Percentiles rank a stretch among this genome's conserved stretches.
Evolutionary conservation across 1,140 invertebrate species (phyloP).

Genomic region (Asbolus verrucosus): DNA sequence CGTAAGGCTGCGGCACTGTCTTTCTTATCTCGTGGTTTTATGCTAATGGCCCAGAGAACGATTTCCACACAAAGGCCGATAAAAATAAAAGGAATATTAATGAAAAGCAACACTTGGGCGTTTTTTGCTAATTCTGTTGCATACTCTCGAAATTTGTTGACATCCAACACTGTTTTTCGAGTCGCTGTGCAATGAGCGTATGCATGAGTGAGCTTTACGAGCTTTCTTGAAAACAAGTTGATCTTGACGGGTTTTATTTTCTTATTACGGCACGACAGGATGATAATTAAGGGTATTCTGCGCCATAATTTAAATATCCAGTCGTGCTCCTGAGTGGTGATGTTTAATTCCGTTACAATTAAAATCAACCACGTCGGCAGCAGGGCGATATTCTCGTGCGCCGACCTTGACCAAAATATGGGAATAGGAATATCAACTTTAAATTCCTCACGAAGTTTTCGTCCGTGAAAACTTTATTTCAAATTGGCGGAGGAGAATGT

Average conservation of each 20-base stretch:
- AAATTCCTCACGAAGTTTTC: constrained; percentile 42
- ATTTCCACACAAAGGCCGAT: background rate
- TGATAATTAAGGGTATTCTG: constrained; percentile 11
- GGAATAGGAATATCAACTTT: constrained; percentile 41
- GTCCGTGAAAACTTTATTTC: constrained; percentile 10
- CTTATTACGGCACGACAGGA: constrained; percentile 21
- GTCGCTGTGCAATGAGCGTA: constrained; percentile 24
- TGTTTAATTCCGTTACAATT: constrained; percentile 11
- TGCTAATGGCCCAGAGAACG: constrained; percentile 24
- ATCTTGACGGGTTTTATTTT: constrained; percentile 35
- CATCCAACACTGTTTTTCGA: constrained; percentile 28
- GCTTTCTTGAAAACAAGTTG: constrained; percentile 36
- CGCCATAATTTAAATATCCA: background rate
- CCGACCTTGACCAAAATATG: constrained; percentile 38
- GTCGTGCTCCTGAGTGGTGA: background rate
- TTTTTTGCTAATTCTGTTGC: background rate
- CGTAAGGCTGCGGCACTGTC: too few species aligned
- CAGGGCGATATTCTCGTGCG: constrained; percentile 12
- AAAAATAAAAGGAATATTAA: constrained; percentile 22
- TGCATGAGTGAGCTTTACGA: constrained; percentile 32
- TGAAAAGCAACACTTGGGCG: background rate
- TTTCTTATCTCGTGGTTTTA: constrained; percentile 25
- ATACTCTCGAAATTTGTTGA: constrained; percentile 14
- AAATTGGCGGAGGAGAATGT: constrained; percentile 13
- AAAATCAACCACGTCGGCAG: constrained; percentile 1